phyloP scores from a whole-genome alignment of 2,888 invertebrate species.

The Altica lythri region DNA sequence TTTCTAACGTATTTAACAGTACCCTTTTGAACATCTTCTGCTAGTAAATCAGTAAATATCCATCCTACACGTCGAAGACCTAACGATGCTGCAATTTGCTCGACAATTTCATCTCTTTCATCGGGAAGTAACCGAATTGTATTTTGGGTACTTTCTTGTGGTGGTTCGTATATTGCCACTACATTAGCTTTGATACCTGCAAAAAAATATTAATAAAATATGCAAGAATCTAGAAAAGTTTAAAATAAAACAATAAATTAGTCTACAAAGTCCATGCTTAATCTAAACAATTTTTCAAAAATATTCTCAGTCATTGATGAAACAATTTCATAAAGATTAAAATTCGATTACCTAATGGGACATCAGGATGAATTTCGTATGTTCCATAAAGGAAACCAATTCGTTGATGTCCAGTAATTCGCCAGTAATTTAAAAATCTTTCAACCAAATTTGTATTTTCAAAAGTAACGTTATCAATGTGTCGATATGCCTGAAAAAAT shows the following conservation, averaged over 20 bases:
- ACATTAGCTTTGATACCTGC: constrained; percentile 82
- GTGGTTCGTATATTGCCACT: constrained; percentile 96
- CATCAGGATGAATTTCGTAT: constrained; percentile 90
- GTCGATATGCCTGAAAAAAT: constrained; percentile 76
- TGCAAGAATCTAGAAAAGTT: too few relatives aligned
- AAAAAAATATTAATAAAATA: constrained; percentile 24
- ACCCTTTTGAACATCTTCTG: constrained; percentile 81
- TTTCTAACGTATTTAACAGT: constrained; percentile 77
- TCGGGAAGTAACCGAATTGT: constrained; percentile 72
- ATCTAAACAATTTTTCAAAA: too few relatives aligned
- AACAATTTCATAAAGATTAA: too few relatives aligned
- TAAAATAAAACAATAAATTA: too few relatives aligned
- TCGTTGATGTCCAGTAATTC: constrained; percentile 90
- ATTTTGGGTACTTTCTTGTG: constrained; percentile 84
- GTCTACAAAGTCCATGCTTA: too few relatives aligned
- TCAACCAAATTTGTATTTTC: constrained; percentile 95
- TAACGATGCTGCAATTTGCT: constrained; percentile 75
- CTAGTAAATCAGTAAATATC: constrained; percentile 97
- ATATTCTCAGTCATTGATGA: too few relatives aligned
- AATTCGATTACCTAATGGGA: constrained; percentile 83
- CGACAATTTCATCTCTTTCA: constrained; percentile 71
- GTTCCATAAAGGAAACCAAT: constrained; percentile 90
- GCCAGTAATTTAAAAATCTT: constrained; percentile 96
- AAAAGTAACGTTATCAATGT: constrained; percentile 96
- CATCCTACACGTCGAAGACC: constrained; percentile 88